Conservation (phyloP, 1,140 invertebrate genomes). For the Cyclina sinensis region DNA sequence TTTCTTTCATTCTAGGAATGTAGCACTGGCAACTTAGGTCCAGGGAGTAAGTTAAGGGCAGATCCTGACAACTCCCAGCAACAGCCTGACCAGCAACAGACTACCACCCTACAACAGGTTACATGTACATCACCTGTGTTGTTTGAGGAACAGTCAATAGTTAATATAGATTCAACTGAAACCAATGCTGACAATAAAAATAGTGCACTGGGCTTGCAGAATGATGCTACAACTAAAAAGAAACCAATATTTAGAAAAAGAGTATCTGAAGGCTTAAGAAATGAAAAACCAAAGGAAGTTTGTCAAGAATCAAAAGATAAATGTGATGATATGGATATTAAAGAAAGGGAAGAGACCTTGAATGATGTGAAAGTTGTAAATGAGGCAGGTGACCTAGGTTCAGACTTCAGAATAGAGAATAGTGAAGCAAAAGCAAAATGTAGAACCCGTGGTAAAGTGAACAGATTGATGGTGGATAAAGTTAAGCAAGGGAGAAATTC, state of each 20-base stretch:
- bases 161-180: not conserved
- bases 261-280: not conserved
- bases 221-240: not conserved
- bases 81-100: not conserved
- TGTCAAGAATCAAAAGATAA: not conserved
- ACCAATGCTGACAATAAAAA: not conserved
- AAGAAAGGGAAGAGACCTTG: not conserved
- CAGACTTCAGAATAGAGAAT: not conserved
- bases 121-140: conserved; percentile 19
- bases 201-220: not conserved
- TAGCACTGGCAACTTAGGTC: too few relatives aligned
- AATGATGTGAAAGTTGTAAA: not conserved
- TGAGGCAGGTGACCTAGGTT: not conserved
- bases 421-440: not conserved
- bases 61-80: not conserved
- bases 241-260: conserved; percentile 57
- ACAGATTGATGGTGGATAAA: conserved; percentile 36
- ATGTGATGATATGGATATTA: not conserved
- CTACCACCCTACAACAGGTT: too few relatives aligned
- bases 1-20: too few relatives aligned
- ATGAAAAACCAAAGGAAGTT: not conserved
- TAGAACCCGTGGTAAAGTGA: conserved; percentile 14
- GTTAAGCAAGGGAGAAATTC: conserved; percentile 15
- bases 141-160: not conserved
- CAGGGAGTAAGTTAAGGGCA: too few relatives aligned